Evolutionary conservation across 2,797 vertebrate species (phyloP).

Genomic region (Xenopus petersii): DNA sequence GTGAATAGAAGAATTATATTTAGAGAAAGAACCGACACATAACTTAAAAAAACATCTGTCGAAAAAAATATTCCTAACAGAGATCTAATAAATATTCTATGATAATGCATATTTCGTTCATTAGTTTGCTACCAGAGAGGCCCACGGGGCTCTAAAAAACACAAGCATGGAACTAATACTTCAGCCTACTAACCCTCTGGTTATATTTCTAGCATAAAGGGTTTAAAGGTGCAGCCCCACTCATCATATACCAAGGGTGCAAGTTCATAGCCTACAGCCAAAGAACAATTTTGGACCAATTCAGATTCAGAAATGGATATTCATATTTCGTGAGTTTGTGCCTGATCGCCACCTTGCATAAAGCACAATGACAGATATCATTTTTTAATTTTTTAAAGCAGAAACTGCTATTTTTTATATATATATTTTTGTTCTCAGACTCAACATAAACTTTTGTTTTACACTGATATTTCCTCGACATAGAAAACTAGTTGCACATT

Average conservation of each 20-base stretch:
- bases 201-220: slow-evolving; percentile 14
- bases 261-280: background rate
- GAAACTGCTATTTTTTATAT: slow-evolving; percentile 1
- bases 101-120: slow-evolving; percentile 6
- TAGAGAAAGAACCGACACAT: slow-evolving; percentile 20
- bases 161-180: slow-evolving; percentile 8
- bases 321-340: slow-evolving; percentile 1
- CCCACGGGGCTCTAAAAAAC: background rate
- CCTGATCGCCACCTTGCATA: background rate
- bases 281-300: slow-evolving; percentile 2
- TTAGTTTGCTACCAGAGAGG: slow-evolving; percentile 19
- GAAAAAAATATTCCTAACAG: slow-evolving; percentile 25
- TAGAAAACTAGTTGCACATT: slow-evolving; percentile 45
- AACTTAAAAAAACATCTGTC: slow-evolving; percentile 11
- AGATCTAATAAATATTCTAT: slow-evolving; percentile 23
- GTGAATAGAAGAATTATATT: slow-evolving; percentile 32
- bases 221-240: slow-evolving; percentile 45
- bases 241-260: background rate
- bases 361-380: slow-evolving; percentile 28
- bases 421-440: slow-evolving; percentile 8
- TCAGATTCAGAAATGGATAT: background rate
- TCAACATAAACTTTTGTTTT: slow-evolving; percentile 19
- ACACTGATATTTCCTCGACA: slow-evolving; percentile 24
- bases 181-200: background rate
- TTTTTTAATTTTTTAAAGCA: slow-evolving; percentile 7